phyloP scores from a whole-genome alignment of 2,888 invertebrate species.

The Ariolimax columbianus region DNA sequence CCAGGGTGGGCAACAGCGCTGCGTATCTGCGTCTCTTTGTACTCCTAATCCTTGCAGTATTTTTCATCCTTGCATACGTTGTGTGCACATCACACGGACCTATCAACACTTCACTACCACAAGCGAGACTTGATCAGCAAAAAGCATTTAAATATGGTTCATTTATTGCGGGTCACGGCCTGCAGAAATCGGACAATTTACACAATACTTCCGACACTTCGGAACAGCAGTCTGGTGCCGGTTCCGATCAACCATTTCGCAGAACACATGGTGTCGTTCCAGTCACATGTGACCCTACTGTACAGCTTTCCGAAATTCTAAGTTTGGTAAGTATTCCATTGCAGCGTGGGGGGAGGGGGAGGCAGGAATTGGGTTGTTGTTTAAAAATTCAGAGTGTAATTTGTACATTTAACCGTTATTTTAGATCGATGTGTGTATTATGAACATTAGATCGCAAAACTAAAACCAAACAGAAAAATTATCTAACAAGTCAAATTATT shows the following conservation, averaged over 20 bases:
- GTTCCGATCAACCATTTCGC: background rate
- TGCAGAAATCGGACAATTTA: background rate
- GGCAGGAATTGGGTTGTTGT: too few species aligned
- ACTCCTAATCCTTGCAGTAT: background rate
- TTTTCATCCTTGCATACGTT: background rate
- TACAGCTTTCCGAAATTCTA: slow-evolving; percentile 18
- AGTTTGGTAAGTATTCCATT: slow-evolving; percentile 19
- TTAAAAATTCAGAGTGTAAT: too few species aligned
- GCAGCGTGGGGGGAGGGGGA: too few species aligned
- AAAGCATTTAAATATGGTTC: too few species aligned
- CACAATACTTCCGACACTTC: background rate
- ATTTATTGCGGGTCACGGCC: background rate
- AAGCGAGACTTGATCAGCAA: background rate
- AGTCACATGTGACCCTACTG: slow-evolving; percentile 4
- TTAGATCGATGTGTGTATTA: too few species aligned
- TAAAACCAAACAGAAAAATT: too few species aligned
- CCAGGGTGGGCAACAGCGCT: background rate
- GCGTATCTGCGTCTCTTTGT: background rate
- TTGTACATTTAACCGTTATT: too few species aligned
- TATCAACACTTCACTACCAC: background rate
- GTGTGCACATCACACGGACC: background rate
- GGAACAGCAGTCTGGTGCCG: background rate
- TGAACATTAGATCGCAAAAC: too few species aligned
- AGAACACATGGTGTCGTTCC: background rate
- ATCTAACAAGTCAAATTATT: too few species aligned